Evolutionary conservation across 1,140 invertebrate genomes (phyloP).

Genomic region (Druon quercuslanigerum): DNA sequence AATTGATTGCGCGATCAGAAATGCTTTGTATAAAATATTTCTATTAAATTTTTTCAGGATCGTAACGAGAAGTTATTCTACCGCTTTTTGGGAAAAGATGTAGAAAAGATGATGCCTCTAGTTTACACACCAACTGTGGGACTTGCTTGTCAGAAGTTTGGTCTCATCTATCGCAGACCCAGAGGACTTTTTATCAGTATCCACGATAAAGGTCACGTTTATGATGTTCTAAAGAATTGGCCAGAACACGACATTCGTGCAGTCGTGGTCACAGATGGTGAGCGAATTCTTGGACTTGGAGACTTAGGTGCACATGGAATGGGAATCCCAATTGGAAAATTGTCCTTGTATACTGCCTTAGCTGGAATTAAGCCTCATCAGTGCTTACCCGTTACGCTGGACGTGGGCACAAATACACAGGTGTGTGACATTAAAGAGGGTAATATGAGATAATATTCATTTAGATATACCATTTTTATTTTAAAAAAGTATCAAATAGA

Average conservation of each 20-base stretch:
- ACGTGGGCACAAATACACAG: conserved; percentile 95
- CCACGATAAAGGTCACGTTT: conserved; percentile 94
- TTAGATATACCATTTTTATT: neutral
- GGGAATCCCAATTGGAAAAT: conserved; percentile 95
- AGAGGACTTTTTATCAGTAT: conserved; percentile 97
- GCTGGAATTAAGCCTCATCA: conserved; percentile 94
- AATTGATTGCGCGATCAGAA: too few species aligned
- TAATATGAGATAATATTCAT: neutral
- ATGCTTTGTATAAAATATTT: neutral
- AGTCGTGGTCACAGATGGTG: conserved; percentile 95
- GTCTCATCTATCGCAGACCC: conserved; percentile 93
- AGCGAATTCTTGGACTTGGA: conserved; percentile 93
- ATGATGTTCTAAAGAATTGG: conserved; percentile 90
- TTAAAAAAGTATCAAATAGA: too few species aligned
- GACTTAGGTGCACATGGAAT: conserved; percentile 96
- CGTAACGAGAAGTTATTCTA: conserved; percentile 95
- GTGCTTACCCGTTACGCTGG: conserved; percentile 91
- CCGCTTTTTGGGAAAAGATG: conserved; percentile 90
- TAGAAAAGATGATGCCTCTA: conserved; percentile 91
- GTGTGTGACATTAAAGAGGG: conserved; percentile 56
- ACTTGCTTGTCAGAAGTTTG: conserved; percentile 96
- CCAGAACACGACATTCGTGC: conserved; percentile 92
- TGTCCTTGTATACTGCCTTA: conserved; percentile 93
- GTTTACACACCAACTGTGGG: conserved; percentile 97
- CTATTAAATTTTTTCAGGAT: conserved; percentile 77